Evolutionary conservation across 2,113 vertebrate genomes (phyloP), one percentile per base, ranked within the genome.

Genomic region (Microtus montanus): DNA sequence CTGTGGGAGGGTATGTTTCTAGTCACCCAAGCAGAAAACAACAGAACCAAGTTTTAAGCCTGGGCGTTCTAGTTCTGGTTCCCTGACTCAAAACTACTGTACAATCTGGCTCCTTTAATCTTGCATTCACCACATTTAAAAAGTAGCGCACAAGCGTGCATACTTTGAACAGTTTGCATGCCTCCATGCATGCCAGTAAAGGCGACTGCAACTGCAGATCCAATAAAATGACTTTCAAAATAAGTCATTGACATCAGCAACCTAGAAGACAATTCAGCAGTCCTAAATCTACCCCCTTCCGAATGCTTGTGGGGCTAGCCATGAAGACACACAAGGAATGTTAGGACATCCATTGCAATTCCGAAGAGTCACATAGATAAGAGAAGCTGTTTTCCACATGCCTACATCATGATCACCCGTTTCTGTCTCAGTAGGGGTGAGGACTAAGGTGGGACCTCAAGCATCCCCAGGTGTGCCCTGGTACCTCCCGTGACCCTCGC

Each of bases 151-250:
- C 44, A 44, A n/a, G 7, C n/a, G 0, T 26, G 26, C 10, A 30
- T 30, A 28, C 74, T 52, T 41, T 73, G 71, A 78, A 41, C 64
- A 41, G n/a, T 52, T 15, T 6, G 3, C 22, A 54, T 28, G 54
- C 49, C n/a, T 94, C 79, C 33, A n/a, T 7, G 7, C 64, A 47
- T 38, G 3, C 22, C 38, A 41, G 20, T 52, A 75, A 80, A 90
- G 47, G 38, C 68, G 2, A 66, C 80, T 28, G 24, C 1, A 35
- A 47, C n/a, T 54, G 84, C 24, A 92, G 66, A 58, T 10, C 28
- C 80, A 71, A n/a, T 28, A 78, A 73, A 96, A 79, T 49, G 22
- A 44, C 52, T 88, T 89, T 73, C 63, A 44, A 92, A 85, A 52
- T 61, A 87, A 87, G 35, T 77, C 24, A 79, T 38, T 24, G 41